Evolutionary conservation across 2,888 invertebrate genomes (phyloP), one percentile per base, ranked within the genome.

Genomic region (Osmoderma eremita): DNA sequence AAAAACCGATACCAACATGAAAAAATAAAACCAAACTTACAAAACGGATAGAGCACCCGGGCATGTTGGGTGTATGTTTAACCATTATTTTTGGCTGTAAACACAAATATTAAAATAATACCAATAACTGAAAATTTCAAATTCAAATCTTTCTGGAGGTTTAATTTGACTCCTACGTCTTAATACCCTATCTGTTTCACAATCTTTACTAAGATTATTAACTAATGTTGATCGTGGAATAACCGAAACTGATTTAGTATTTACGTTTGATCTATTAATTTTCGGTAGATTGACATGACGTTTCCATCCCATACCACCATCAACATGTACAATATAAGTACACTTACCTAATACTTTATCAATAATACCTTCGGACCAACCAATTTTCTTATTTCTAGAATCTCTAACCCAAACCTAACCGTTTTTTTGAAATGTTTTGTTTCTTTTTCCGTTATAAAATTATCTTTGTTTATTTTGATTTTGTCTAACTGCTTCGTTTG

Each of bases 171-270:
- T 30, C 15, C 45, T 45, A 8, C 45, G 45, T 45, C 45, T 45
- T 15, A 45, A 45, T 15, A 15, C 45, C 15, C 15, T 12, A n/a
- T 45, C 45, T 4, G 45, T 17, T 15, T 17, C 13, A 45, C 2
- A 39, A 39, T 39, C n/a, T 12, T 45, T 18, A 15, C 45, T 45
- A 45, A 8, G 13, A 45, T 13, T 15, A 45, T 45, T 45, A 45
- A 45, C 13, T 45, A 45, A 45, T 45, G 45, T 45, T 45, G 45
- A 45, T 45, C 45, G 45, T 45, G 45, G 13, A 45, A 45, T 45
- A 15, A 45, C 13, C 18, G 42, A 45, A 39, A 39, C n/a, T 18
- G 45, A 15, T 45, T 15, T 45, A 45, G 13, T 15, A 45, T 10
- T 45, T 13, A 15, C 15, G 13, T 15, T 45, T 45, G 45, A 45